Conservation (phyloP, 2,888 invertebrate genomes). For the Hipparchia sbordonii region DNA sequence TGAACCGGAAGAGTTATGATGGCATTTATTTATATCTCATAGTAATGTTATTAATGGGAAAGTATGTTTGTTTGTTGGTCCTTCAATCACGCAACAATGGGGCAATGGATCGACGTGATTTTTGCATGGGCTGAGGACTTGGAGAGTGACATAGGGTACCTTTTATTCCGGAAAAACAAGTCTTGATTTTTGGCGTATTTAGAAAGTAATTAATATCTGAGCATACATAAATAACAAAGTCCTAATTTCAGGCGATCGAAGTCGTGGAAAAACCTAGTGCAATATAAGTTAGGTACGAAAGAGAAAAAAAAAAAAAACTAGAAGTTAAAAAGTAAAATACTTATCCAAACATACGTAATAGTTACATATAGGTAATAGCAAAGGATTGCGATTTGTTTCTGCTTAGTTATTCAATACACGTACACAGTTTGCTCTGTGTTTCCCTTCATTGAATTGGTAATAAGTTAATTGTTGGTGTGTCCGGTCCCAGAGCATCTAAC, state of each 20-base stretch:
- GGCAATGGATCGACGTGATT: too few relatives aligned
- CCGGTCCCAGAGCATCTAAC: constrained; percentile 47
- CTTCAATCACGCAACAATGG: too few relatives aligned
- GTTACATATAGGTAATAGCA: constrained; percentile 4
- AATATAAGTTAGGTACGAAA: too few relatives aligned
- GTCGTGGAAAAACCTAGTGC: too few relatives aligned
- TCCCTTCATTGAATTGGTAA: constrained; percentile 77
- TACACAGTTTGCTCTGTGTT: constrained; percentile 51
- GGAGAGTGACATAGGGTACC: too few relatives aligned
- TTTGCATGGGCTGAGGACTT: too few relatives aligned
- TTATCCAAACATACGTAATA: background rate
- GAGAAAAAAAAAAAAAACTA: background rate
- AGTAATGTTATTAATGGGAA: background rate
- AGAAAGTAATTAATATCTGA: too few relatives aligned
- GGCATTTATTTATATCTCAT: background rate
- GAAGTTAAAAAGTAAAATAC: background rate
- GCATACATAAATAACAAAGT: too few relatives aligned
- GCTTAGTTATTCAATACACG: constrained; percentile 48
- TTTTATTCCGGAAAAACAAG: too few relatives aligned
- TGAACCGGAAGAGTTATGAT: background rate
- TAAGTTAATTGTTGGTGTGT: constrained; percentile 63
- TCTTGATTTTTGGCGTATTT: too few relatives aligned
- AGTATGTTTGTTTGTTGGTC: too few relatives aligned
- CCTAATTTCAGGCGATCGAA: too few relatives aligned
- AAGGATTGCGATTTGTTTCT: constrained; percentile 22